Conservation (phyloP, 2,797 vertebrate genomes). For the Cynodonichthys magdalenae region DNA sequence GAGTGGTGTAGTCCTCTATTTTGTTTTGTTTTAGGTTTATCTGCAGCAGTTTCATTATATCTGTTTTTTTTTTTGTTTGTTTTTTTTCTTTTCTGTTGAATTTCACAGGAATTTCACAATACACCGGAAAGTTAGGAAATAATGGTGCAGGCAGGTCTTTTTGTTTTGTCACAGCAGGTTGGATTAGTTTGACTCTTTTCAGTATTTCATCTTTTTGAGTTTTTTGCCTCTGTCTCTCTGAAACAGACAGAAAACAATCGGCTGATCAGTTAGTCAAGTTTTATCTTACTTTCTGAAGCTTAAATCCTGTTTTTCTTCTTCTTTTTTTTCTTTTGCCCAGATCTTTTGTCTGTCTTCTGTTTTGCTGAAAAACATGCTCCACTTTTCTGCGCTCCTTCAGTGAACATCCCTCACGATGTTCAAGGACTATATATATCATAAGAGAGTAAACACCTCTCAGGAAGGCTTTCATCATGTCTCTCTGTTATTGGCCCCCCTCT, state of each 20-base stretch:
- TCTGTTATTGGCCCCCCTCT: slow-evolving; percentile 18
- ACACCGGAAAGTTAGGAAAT: slow-evolving; percentile 28
- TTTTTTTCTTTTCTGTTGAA: neutral
- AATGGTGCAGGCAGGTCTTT: slow-evolving; percentile 23
- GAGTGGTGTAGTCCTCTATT: neutral
- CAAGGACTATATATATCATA: slow-evolving; percentile 46
- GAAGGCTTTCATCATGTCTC: slow-evolving; percentile 33
- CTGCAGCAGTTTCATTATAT: no score
- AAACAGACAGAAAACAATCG: slow-evolving; percentile 43
- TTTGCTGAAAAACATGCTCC: slow-evolving; percentile 41
- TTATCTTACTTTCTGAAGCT: slow-evolving; percentile 49
- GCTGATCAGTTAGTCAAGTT: slow-evolving; percentile 28
- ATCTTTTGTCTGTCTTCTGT: slow-evolving; percentile 11
- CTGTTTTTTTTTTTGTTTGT: no score
- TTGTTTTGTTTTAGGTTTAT: neutral
- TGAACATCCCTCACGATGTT: slow-evolving; percentile 19
- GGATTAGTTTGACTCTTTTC: slow-evolving; percentile 41
- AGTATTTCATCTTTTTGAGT: slow-evolving; percentile 52
- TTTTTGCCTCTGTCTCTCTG: slow-evolving; percentile 50
- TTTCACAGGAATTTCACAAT: neutral
- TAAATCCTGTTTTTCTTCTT: slow-evolving; percentile 52
- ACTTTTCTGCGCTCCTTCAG: slow-evolving; percentile 23
- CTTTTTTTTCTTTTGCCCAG: neutral
- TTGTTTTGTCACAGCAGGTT: slow-evolving; percentile 53
- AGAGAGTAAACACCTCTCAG: slow-evolving; percentile 40